phyloP scores from a whole-genome alignment of 2,797 vertebrate genomes.

The Sebastes reedi region DNA sequence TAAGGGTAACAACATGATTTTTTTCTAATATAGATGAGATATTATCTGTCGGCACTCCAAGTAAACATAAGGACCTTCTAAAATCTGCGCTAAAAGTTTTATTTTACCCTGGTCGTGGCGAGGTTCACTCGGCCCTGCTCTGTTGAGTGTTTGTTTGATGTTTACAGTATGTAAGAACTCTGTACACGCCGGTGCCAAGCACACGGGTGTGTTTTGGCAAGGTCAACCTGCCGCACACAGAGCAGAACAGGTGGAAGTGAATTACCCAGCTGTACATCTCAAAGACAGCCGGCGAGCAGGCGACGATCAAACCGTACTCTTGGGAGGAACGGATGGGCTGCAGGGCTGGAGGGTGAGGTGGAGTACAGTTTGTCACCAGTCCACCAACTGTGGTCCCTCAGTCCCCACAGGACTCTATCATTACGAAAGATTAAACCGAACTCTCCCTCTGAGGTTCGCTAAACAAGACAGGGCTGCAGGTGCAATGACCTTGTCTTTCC shows the following conservation, averaged over 20 bases:
- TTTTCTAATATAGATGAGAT: not conserved
- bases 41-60: not conserved
- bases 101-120: not conserved
- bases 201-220: slow-evolving; percentile 45
- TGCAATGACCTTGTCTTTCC: slow-evolving; percentile 42
- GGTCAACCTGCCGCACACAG: slow-evolving; percentile 20
- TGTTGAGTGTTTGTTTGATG: slow-evolving; percentile 13
- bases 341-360: not conserved
- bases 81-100: not conserved
- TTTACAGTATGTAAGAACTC: slow-evolving; percentile 12
- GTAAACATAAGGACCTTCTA: not conserved
- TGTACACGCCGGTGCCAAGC: slow-evolving; percentile 1
- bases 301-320: slow-evolving; percentile 2
- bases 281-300: slow-evolving; percentile 25
- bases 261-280: slow-evolving; percentile 67
- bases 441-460: slow-evolving; percentile 12
- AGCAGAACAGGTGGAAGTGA: slow-evolving; percentile 66
- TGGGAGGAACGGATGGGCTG: not conserved
- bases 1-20: not conserved
- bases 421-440: slow-evolving; percentile 55
- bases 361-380: slow-evolving; percentile 17
- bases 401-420: slow-evolving; percentile 34
- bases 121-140: not conserved
- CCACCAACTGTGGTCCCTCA: slow-evolving; percentile 46
- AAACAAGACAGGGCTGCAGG: slow-evolving; percentile 21